These are phyloP conservation scores for Bombus pascuorum DNA, from an alignment of 1,140 invertebrate species.

Conservation along the genomic window DNA sequence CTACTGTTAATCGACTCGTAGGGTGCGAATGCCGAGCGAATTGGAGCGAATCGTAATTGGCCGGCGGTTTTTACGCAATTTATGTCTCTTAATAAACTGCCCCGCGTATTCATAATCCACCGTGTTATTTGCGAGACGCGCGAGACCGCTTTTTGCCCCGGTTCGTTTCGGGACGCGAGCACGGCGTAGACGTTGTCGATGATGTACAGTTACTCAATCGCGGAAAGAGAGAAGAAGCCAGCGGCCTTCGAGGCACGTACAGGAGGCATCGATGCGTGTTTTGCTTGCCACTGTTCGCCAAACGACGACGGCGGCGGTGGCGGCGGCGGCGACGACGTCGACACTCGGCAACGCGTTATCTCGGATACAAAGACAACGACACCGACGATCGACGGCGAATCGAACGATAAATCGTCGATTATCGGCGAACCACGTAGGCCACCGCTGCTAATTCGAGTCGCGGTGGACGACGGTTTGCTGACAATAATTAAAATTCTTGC, in stretches of 20 bases:
- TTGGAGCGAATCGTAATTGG: conserved; percentile 58
- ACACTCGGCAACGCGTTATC: not conserved
- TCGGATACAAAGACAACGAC: not conserved
- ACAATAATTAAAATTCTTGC: conserved; percentile 49
- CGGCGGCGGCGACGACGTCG: not conserved
- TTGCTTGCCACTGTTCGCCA: not conserved
- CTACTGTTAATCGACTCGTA: conserved; percentile 27
- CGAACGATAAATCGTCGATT: conserved; percentile 44
- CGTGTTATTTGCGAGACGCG: not conserved
- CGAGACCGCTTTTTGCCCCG: conserved; percentile 3
- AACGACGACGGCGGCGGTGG: not conserved
- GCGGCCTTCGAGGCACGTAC: no score
- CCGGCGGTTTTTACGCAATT: conserved; percentile 32
- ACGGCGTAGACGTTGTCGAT: not conserved
- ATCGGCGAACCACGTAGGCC: conserved; percentile 1
- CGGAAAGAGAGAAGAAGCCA: not conserved
- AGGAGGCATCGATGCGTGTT: not conserved
- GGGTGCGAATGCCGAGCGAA: conserved; percentile 42
- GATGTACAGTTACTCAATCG: conserved; percentile 39
- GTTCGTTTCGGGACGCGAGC: conserved; percentile 28
- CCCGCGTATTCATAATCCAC: conserved; percentile 14
- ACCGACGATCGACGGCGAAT: conserved; percentile 15
- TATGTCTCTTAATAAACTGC: conserved; percentile 41
- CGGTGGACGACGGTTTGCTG: not conserved
- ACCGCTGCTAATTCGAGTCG: conserved; percentile 20